Evolutionary conservation across 1,140 invertebrate species (phyloP), one percentile per base, ranked within the genome.

Genomic region (Yoshiicerus persimilis): DNA sequence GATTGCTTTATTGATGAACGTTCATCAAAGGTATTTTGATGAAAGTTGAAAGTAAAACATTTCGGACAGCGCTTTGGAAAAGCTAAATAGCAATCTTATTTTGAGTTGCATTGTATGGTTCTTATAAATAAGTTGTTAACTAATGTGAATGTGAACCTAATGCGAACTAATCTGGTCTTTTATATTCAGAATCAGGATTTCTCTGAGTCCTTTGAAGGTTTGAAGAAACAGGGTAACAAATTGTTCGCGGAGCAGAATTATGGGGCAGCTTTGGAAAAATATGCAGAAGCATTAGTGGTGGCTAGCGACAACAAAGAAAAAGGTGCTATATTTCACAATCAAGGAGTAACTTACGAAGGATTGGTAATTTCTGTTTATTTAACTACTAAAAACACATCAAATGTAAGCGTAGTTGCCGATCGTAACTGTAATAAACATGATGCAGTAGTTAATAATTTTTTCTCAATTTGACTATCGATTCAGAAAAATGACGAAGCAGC

Each of bases 261-360:
- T 80, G 25, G n/a, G 64, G 84, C 70, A 13, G 87, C 87, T 13
- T 13, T 86, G 20, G 62, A 47, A 47, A 88, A 86, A 20, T 88
- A 88, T 36, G 36, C 25, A 16, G 38, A 86, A 62, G 87, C 87
- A 0, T 41, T 32, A 23, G 25, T 20, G 3, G 25, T 27, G 8
- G 30, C 41, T 4, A 32, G 11, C 2, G 34, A 88, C 3, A 5
- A 62, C 11, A 25, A 56, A 6, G 64, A 88, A 20, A 62, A 41
- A 11, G 87, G 47, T 20, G 84, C 84, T 13, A 47, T 88, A 11
- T 56, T 86, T 11, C 83, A 88, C 30, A 88, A 88, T 38, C 34
- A 23, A 3, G 87, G 87, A 56, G 20, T 80, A 16, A 27, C 84
- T 9, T 86, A 86, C 27, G 87, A 88, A 34, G 39, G 16, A 86